A percentile compares a stretch with the other conserved stretches of the same genome.
These are phyloP conservation scores for Psittacula derbiana DNA, from an alignment of 2,797 vertebrate species.

Conservation along the genomic window DNA sequence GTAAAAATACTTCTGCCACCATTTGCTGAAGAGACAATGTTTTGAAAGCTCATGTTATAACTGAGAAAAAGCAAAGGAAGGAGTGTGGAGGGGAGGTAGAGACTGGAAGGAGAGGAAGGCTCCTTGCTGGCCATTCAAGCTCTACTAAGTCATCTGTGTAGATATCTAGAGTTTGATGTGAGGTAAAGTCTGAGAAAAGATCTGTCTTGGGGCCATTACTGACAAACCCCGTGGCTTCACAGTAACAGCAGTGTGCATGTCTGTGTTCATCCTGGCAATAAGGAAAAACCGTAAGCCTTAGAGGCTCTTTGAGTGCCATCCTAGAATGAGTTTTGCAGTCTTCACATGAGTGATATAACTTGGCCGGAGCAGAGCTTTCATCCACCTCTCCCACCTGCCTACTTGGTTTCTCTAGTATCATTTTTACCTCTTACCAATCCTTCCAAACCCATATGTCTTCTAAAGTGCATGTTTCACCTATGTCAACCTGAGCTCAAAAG, in stretches of 20 bases:
- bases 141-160: background rate
- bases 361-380: conserved; percentile 1
- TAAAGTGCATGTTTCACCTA: background rate
- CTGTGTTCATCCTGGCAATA: background rate
- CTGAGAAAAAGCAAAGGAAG: background rate
- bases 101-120: background rate
- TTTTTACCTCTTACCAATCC: background rate
- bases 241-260: background rate
- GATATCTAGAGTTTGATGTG: background rate
- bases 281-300: background rate
- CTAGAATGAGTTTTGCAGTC: background rate
- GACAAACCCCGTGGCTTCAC: background rate
- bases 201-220: background rate
- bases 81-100: background rate
- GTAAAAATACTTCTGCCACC: background rate
- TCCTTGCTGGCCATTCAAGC: background rate
- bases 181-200: background rate
- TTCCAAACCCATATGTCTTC: background rate
- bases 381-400: background rate
- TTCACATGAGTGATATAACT: background rate
- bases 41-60: background rate
- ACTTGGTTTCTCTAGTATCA: background rate
- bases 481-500: background rate
- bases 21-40: background rate
- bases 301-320: background rate